Evolutionary conservation across 1,140 invertebrate genomes (phyloP), one percentile per base, ranked within the genome.

Genomic region (Ceratina calcarata): DNA sequence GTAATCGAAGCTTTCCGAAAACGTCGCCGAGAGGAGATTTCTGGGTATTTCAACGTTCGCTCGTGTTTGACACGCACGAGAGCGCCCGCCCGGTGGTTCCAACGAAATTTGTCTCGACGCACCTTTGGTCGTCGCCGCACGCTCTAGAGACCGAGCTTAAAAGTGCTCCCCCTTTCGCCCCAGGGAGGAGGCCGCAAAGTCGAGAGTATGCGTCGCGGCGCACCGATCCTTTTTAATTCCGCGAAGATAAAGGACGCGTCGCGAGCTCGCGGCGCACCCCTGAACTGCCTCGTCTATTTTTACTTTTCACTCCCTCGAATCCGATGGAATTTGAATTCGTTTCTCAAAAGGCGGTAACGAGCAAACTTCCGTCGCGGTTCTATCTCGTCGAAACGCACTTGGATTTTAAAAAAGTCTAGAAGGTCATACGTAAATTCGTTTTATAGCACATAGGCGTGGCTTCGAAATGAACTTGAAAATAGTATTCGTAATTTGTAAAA

Each of bases 351-450:
- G 10, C 3, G 22, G 37, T 68, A 76, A 76, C 65, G 65, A 76
- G 74, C 74, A 69, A 69, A 69, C 22, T 69, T 69, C 51, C 15
- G 37, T 16, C 61, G 51, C 62, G n/a, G 32, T 60, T 51, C 18
- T 76, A 45, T 68, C 45, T 53, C 37, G 45, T 67, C 53, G 64
- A 49, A 20, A 58, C 53, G 65, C 61, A 27, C n/a, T 73, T 13
- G 22, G 0, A 15, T 57, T 3, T 13, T 20, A 6, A 45, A 57
- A 57, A 8, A n/a, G 15, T 1, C 24, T 2, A 16, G 6, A 16
- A n/a, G 1, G 8, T 16, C 0, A 15, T 7, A 13, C 4, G n/a
- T 66, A 45, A 67, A 57, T 75, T 75, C 27, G 72, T 45, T 45
- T 20, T 15, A 12, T 12, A 24, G 37, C 37, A 7, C 0, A 0